Percentiles rank a stretch among this genome's conserved stretches.
phyloP scores from a whole-genome alignment of 2,113 vertebrate genomes.

The Rafetus swinhoei region DNA sequence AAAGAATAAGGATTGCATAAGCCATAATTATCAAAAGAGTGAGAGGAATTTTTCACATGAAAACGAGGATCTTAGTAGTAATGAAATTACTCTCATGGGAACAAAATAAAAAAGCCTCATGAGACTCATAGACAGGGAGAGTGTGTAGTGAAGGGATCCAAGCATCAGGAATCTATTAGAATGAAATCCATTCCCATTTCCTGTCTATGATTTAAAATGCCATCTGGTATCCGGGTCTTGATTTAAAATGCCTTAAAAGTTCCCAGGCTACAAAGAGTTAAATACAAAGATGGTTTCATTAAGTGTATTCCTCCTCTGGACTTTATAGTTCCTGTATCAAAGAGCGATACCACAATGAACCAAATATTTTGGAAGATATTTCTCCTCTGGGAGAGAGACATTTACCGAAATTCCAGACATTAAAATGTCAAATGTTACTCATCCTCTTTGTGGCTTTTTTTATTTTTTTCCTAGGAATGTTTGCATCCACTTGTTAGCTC shows the following conservation, averaged over 20 bases:
- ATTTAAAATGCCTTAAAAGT: slow-evolving; percentile 34
- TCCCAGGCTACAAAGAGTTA: slow-evolving; percentile 57
- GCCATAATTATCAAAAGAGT: background rate
- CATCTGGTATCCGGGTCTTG: background rate
- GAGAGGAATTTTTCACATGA: background rate
- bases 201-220: background rate
- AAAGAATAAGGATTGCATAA: background rate
- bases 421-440: slow-evolving; percentile 84
- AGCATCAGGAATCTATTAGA: background rate
- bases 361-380: slow-evolving; percentile 73
- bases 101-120: slow-evolving; percentile 11
- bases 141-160: background rate
- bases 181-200: background rate
- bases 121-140: background rate
- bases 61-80: background rate
- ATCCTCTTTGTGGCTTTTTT: slow-evolving; percentile 60
- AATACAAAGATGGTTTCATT: slow-evolving; percentile 59
- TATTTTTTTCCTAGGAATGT: slow-evolving; percentile 68
- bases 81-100: background rate
- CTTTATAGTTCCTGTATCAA: slow-evolving; percentile 65
- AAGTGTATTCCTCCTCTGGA: slow-evolving; percentile 31
- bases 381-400: slow-evolving; percentile 70
- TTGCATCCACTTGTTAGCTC: slow-evolving; percentile 76
- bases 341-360: slow-evolving; percentile 59
- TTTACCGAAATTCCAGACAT: slow-evolving; percentile 67